Percentiles rank a stretch among this genome's conserved stretches.
Conservation (phyloP, 1,140 invertebrate species). For the Campoletis sonorensis region DNA sequence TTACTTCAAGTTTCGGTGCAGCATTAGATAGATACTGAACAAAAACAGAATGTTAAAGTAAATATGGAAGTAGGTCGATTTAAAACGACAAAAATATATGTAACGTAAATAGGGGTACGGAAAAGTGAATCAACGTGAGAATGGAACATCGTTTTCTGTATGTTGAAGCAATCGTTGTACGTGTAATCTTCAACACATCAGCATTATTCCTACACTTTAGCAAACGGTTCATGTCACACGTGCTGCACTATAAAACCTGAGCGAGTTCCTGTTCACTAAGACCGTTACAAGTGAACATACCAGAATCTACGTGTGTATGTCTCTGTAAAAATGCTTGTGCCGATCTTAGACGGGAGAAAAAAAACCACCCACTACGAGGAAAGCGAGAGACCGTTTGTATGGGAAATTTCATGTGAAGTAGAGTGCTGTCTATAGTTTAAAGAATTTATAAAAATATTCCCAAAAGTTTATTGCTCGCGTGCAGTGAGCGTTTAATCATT, state of each 20-base stretch:
- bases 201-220: slow-evolving; percentile 20
- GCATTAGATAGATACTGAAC: neutral
- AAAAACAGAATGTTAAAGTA: no score
- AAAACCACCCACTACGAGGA: neutral
- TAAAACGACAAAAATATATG: neutral
- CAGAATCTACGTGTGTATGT: neutral
- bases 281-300: slow-evolving; percentile 10
- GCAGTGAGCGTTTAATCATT: no score
- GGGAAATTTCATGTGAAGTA: neutral
- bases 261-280: slow-evolving; percentile 22
- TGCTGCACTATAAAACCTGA: slow-evolving; percentile 30
- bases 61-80: neutral
- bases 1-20: neutral
- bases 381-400: slow-evolving; percentile 11
- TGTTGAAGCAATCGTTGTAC: slow-evolving; percentile 13
- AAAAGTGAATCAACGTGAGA: slow-evolving; percentile 36
- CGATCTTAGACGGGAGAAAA: slow-evolving; percentile 9
- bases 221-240: slow-evolving; percentile 26
- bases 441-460: neutral
- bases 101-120: neutral
- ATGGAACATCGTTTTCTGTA: slow-evolving; percentile 10
- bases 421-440: neutral
- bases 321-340: slow-evolving; percentile 27
- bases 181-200: neutral
- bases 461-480: no score